These are phyloP conservation scores for Macropodus opercularis DNA, from an alignment of 2,797 vertebrate species.

Conservation along the genomic window DNA sequence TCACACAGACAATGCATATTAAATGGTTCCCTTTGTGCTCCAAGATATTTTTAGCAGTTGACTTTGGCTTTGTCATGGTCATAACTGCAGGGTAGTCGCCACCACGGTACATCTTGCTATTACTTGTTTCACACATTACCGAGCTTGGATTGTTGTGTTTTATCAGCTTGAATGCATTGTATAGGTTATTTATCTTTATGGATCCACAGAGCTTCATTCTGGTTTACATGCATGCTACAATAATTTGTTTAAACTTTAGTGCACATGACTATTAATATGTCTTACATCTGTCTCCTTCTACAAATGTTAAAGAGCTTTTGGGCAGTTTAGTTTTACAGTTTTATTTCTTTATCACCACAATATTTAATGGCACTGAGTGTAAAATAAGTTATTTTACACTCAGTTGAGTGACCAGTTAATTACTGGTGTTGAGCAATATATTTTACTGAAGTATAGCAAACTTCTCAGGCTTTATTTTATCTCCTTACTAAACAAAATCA, in stretches of 20 bases:
- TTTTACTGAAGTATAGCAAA: not conserved
- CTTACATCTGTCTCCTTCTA: not conserved
- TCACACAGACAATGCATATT: constrained; percentile 24
- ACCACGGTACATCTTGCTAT: not conserved
- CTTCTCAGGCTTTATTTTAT: no score
- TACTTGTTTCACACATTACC: no score
- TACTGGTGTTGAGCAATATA: not conserved
- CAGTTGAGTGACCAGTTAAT: no score
- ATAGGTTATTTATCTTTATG: no score
- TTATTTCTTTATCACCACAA: no score
- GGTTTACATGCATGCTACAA: constrained; percentile 12
- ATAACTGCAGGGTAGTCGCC: constrained; percentile 22
- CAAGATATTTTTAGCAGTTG: constrained; percentile 43
- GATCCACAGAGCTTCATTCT: no score
- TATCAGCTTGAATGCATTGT: no score
- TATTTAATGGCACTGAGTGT: not conserved
- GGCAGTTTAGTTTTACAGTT: constrained; percentile 1
- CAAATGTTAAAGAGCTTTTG: not conserved
- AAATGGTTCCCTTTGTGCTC: constrained; percentile 20
- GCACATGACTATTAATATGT: constrained; percentile 9
- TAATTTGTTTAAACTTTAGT: not conserved
- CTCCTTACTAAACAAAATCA: constrained; percentile 10
- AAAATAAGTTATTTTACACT: not conserved
- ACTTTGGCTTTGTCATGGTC: constrained; percentile 16
- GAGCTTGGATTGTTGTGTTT: no score